Conservation (phyloP, 2,113 vertebrate species). For the Hippoglossus stenolepis region DNA sequence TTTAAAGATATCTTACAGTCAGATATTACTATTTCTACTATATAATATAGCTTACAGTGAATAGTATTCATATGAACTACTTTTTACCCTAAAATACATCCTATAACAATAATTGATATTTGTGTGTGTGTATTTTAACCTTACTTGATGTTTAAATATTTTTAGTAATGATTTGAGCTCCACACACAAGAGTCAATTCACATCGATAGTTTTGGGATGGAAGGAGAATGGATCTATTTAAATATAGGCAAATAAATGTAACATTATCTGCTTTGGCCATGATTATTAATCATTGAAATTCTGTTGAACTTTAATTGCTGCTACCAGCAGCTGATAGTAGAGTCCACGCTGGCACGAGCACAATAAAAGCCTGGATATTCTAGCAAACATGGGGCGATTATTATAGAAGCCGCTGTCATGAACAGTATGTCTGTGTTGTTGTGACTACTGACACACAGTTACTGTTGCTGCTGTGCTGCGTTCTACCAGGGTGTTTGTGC, state of each 20-base stretch:
- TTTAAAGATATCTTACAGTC: no score
- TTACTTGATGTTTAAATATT: neutral
- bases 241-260: no score
- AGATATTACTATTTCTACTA: no score
- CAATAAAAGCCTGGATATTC: neutral
- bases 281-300: no score
- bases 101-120: neutral
- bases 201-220: no score
- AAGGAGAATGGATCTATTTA: no score
- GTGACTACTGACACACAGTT: slow-evolving; percentile 1
- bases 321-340: neutral
- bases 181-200: neutral
- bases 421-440: neutral
- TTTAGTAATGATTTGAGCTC: neutral
- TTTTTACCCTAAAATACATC: neutral
- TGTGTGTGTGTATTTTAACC: neutral
- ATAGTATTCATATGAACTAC: neutral
- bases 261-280: no score
- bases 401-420: neutral
- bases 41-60: no score
- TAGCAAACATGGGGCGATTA: neutral
- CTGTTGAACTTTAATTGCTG: no score
- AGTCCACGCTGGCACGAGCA: neutral
- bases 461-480: neutral
- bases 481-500: neutral